phyloP scores from a whole-genome alignment of 2,888 invertebrate genomes.

The Amphiduros pacificus region DNA sequence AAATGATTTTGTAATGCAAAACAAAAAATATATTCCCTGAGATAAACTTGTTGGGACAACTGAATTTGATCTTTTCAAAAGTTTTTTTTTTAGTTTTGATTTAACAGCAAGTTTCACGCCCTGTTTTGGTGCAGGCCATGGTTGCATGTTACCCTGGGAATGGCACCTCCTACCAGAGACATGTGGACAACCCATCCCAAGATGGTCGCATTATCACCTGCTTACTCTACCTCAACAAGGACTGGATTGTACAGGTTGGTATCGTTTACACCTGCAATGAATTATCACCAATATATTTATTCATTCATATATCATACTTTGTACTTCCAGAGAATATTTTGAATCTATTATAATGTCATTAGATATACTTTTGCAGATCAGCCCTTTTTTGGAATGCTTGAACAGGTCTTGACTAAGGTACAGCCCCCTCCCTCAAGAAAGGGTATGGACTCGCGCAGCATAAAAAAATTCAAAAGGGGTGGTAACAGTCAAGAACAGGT shows the following conservation, averaged over 20 bases:
- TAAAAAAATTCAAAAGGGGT: too few relatives aligned
- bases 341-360: too few relatives aligned
- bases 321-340: too few relatives aligned
- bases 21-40: not conserved
- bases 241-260: conserved; percentile 84
- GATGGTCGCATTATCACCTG: conserved; percentile 96
- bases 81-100: not conserved
- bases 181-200: conserved; percentile 95
- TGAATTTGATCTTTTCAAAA: not conserved
- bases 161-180: conserved; percentile 92
- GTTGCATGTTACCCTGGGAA: conserved; percentile 96
- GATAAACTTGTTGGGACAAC: not conserved
- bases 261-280: too few relatives aligned
- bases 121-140: conserved; percentile 77
- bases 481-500: too few relatives aligned
- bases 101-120: not conserved
- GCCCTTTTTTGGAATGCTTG: too few relatives aligned
- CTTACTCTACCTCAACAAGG: conserved; percentile 93
- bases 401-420: too few relatives aligned
- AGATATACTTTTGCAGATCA: too few relatives aligned
- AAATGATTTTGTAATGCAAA: not conserved
- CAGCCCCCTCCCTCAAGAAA: too few relatives aligned
- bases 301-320: too few relatives aligned
- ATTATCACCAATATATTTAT: too few relatives aligned
- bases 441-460: too few relatives aligned